Evolutionary conservation across 2,888 invertebrate species (phyloP).

Genomic region (Augiades crinisus): DNA sequence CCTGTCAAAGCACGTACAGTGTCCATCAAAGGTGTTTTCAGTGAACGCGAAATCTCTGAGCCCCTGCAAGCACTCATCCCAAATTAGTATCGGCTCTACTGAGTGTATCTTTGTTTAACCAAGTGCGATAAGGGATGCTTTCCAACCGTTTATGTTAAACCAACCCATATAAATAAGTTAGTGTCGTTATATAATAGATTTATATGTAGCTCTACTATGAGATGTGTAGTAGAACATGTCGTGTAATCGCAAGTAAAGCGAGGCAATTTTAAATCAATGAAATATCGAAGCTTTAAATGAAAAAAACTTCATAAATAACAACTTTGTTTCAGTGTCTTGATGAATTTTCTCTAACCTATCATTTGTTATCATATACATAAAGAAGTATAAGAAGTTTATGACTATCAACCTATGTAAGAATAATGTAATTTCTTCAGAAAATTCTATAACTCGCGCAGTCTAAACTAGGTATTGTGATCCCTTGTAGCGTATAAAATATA

Average conservation of each 20-base stretch:
- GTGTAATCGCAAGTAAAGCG: too few relatives aligned
- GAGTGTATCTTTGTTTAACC: constrained; percentile 45
- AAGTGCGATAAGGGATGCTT: constrained; percentile 56
- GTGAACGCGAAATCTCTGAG: constrained; percentile 51
- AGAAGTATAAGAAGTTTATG: too few relatives aligned
- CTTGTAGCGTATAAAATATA: constrained; percentile 59
- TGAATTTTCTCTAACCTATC: too few relatives aligned
- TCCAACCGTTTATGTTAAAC: constrained; percentile 1
- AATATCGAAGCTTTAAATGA: too few relatives aligned
- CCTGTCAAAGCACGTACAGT: constrained; percentile 44
- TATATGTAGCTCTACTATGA: too few relatives aligned
- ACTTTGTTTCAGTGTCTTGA: too few relatives aligned
- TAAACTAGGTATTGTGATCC: constrained; percentile 49
- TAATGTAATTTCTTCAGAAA: too few relatives aligned
- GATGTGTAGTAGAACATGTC: too few relatives aligned
- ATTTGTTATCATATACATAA: too few relatives aligned
- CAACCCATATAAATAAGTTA: not conserved
- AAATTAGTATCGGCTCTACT: constrained; percentile 60
- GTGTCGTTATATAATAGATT: not conserved
- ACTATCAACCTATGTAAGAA: too few relatives aligned
- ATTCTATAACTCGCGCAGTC: constrained; percentile 42
- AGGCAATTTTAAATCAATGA: too few relatives aligned
- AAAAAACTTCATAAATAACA: too few relatives aligned
- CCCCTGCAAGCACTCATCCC: constrained; percentile 68
- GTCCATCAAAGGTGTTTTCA: constrained; percentile 51